phyloP scores from a whole-genome alignment of 2,888 invertebrate genomes.

The Sepioteuthis lessoniana region DNA sequence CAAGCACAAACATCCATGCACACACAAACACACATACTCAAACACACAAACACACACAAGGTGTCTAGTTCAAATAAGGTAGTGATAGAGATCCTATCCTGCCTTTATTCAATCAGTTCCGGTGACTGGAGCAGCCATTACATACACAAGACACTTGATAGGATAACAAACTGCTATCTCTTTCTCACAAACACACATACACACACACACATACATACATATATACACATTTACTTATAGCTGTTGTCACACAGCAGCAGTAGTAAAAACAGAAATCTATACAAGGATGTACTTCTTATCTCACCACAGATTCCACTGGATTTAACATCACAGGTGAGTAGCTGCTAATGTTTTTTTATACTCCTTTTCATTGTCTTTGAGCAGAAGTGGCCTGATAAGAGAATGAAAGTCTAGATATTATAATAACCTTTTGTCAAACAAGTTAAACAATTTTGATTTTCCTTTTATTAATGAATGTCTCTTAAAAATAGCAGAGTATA shows the following conservation, averaged over 20 bases:
- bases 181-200: not conserved
- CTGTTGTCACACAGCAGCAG: constrained; percentile 10
- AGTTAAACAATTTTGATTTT: not conserved
- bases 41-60: not conserved
- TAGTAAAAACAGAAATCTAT: constrained; percentile 33
- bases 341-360: not conserved
- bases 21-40: not conserved
- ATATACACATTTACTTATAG: not conserved
- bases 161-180: constrained; percentile 23
- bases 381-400: not conserved
- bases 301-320: constrained; percentile 23
- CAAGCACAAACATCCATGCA: not conserved
- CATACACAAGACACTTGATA: not conserved
- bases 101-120: not conserved
- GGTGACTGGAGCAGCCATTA: not conserved
- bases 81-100: constrained; percentile 9
- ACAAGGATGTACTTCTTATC: constrained; percentile 23
- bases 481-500: not conserved
- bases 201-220: not conserved
- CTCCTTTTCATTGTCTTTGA: not conserved
- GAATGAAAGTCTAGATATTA: not conserved
- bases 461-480: not conserved
- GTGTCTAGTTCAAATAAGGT: not conserved
- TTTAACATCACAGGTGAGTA: constrained; percentile 33
- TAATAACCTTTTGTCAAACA: not conserved